phyloP scores from a whole-genome alignment of 2,888 invertebrate species.

The Polyploca ridens region DNA sequence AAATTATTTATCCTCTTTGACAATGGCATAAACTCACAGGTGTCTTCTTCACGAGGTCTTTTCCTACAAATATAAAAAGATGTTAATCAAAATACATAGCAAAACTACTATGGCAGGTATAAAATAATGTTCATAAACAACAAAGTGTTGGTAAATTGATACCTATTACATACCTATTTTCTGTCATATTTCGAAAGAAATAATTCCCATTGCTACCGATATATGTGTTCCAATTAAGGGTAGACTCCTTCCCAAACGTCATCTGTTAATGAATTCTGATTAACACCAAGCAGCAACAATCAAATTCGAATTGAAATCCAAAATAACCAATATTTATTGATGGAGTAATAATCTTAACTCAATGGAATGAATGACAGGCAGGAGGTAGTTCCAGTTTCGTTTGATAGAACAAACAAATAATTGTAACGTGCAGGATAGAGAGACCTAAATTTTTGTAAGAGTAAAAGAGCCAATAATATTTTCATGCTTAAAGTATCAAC shows the following conservation, averaged over 20 bases:
- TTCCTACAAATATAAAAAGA: slow-evolving; percentile 83
- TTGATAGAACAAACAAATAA: neutral
- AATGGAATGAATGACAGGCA: slow-evolving; percentile 6
- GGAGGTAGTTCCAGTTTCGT: neutral
- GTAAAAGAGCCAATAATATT: neutral
- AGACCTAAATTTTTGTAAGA: neutral
- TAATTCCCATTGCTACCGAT: slow-evolving; percentile 67
- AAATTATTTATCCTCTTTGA: slow-evolving; percentile 96
- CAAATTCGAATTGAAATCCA: slow-evolving; percentile 20
- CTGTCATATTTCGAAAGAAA: slow-evolving; percentile 71
- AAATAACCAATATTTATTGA: neutral
- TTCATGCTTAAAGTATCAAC: neutral
- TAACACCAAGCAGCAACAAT: slow-evolving; percentile 14
- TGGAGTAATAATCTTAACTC: neutral
- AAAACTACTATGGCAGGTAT: too few relatives aligned
- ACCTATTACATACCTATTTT: slow-evolving; percentile 66
- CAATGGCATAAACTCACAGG: slow-evolving; percentile 92
- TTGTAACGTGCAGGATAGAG: neutral
- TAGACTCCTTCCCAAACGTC: slow-evolving; percentile 65
- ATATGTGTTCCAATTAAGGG: slow-evolving; percentile 59
- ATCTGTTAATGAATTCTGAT: slow-evolving; percentile 48
- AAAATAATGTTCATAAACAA: neutral
- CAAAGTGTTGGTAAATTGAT: slow-evolving; percentile 8
- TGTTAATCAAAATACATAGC: neutral
- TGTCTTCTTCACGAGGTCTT: slow-evolving; percentile 90